These are phyloP conservation scores for Amniataba percoides DNA, from an alignment of 2,797 vertebrate species.

Conservation along the genomic window DNA sequence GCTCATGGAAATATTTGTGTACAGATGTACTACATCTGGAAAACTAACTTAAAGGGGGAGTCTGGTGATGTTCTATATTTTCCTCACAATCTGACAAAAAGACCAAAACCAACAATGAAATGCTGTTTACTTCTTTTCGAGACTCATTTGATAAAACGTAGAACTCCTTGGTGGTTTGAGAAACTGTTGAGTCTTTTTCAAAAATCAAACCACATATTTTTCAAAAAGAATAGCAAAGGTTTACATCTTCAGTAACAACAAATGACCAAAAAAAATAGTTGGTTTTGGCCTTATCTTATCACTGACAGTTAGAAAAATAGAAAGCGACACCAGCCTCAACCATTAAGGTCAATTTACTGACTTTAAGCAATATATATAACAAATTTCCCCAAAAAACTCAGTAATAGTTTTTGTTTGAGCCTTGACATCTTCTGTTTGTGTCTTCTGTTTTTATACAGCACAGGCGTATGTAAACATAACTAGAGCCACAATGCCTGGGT, in stretches of 20 bases:
- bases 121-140: background rate
- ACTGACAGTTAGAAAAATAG: constrained; percentile 1
- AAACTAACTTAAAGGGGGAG: background rate
- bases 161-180: background rate
- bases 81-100: constrained; percentile 1
- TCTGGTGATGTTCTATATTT: background rate
- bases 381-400: background rate
- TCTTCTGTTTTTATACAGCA: background rate
- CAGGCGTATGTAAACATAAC: constrained; percentile 28
- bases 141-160: background rate
- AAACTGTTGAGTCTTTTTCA: background rate
- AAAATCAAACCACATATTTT: background rate
- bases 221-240: background rate
- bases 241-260: background rate
- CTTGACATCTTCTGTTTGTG: too few species aligned
- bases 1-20: background rate
- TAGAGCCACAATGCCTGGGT: constrained; percentile 15
- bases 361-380: background rate
- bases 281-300: background rate
- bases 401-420: background rate
- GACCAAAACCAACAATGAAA: background rate
- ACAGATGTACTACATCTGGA: too few species aligned
- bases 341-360: background rate
- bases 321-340: background rate
- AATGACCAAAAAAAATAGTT: background rate